Base-by-base conservation (phyloP, 2,797 vertebrate genomes). In the Acestrorhynchus altus region DNA sequence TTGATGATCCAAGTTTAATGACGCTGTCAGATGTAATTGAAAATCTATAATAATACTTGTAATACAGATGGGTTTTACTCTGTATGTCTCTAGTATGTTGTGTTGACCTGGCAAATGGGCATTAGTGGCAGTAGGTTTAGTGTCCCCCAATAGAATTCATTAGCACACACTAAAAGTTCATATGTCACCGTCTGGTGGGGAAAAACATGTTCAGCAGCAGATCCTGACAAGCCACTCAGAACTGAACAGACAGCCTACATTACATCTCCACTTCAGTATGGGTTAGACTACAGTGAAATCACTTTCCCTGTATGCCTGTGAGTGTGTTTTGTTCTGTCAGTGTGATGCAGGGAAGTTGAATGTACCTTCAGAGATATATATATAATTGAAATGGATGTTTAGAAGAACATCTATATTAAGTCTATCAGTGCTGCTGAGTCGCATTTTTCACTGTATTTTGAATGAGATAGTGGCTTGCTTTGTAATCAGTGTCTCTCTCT, bases 331-430 rank as follows among this genome's bases (percentile, higher is more conserved):
- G 40, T 47, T 47, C 35, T 11, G 35, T 63, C 66, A 40, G 31
- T 72, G 51, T 59, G 26, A 57, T 56, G 28, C 39, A 72, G 28
- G 42, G 39, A 24, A 66, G 39, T 56, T 15, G 65, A n/a, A 52
- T 66, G 47, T 78, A 26, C 51, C 9, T 49, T 24, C 20, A 26
- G 39, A 57, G 20, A 65, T 26, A 35, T 49, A 0, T 6, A 15
- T 63, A 51, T 52, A n/a, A n/a, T 63, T 20, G 13, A 51, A 51
- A 26, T n/a, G 10, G 65, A 26, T 9, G 10, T 16, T 8, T 47
- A 18, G 11, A 67, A 16, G 4, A 4, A 18, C 56, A 59, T 15
- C 44, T 10, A 13, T 49, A 20, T 61, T 18, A 10, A 26, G 39
- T 60, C 2, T 39, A 16, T n/a, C 16, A 39, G 16, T 63, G 60